Evolutionary conservation across 2,888 invertebrate genomes (phyloP).

Genomic region (Tachina grossa): DNA sequence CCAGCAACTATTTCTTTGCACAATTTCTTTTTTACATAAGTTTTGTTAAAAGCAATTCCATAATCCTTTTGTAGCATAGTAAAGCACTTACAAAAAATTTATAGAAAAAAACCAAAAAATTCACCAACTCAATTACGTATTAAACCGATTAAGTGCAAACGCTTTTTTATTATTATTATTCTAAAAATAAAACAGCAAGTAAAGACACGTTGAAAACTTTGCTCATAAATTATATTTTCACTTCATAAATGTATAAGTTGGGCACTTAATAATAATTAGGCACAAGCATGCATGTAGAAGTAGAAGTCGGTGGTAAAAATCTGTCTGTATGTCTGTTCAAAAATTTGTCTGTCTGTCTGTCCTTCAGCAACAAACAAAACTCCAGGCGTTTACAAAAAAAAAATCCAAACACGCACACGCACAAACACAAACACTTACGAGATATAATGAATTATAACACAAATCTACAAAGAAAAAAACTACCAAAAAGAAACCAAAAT

Average conservation of each 20-base stretch:
- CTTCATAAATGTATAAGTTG: slow-evolving; percentile 72
- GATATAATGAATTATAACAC: slow-evolving; percentile 41
- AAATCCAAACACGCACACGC: background rate
- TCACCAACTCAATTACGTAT: slow-evolving; percentile 59
- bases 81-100: background rate
- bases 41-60: background rate
- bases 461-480: slow-evolving; percentile 19
- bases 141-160: slow-evolving; percentile 52
- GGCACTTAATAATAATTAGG: slow-evolving; percentile 75
- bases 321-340: background rate
- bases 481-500: slow-evolving; percentile 49
- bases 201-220: slow-evolving; percentile 64
- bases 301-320: slow-evolving; percentile 2
- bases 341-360: background rate
- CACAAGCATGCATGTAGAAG: slow-evolving; percentile 56
- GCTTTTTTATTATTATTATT: slow-evolving; percentile 16
- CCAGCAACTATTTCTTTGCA: no score
- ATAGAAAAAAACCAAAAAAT: slow-evolving; percentile 6
- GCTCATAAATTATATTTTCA: slow-evolving; percentile 73
- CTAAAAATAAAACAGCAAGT: slow-evolving; percentile 27
- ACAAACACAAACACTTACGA: slow-evolving; percentile 3
- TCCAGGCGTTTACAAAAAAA: slow-evolving; percentile 49
- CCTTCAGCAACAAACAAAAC: slow-evolving; percentile 41
- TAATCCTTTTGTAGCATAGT: background rate
- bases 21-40: background rate